These are phyloP conservation scores for Atta colombica DNA, from an alignment of 1,140 invertebrate genomes.

Conservation along the genomic window DNA sequence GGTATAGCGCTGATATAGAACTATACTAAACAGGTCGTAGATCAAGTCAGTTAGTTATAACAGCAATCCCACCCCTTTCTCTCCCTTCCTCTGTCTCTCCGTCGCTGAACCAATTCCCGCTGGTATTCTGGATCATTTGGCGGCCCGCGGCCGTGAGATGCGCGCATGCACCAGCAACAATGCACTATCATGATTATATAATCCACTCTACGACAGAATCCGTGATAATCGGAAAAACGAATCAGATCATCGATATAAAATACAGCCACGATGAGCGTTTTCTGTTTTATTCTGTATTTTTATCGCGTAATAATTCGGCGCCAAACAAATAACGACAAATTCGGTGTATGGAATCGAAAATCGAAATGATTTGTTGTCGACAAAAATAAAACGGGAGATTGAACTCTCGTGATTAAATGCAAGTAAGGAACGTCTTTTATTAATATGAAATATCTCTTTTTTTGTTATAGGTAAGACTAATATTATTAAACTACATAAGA, in stretches of 20 bases:
- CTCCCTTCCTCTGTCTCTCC: conserved; percentile 32
- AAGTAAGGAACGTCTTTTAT: neutral
- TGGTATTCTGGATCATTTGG: conserved; percentile 87
- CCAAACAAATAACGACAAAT: neutral
- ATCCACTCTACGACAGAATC: conserved; percentile 72
- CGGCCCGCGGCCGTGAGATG: conserved; percentile 84
- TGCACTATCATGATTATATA: conserved; percentile 79
- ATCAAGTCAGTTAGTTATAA: conserved; percentile 85
- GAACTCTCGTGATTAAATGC: neutral
- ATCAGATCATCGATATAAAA: conserved; percentile 11
- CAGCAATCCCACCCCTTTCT: conserved; percentile 65
- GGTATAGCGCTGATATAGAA: conserved; percentile 85
- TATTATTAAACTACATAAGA: conserved; percentile 84
- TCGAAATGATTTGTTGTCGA: neutral
- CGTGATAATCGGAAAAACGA: conserved; percentile 66
- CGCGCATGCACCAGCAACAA: conserved; percentile 80
- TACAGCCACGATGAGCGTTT: neutral
- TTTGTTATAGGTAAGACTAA: conserved; percentile 86
- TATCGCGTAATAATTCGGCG: conserved; percentile 16
- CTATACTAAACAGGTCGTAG: conserved; percentile 86
- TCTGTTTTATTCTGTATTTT: conserved; percentile 23
- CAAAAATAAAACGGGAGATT: neutral
- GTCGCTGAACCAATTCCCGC: conserved; percentile 83
- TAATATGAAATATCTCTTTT: neutral
- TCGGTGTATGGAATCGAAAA: neutral